Percentiles rank a stretch among this genome's conserved stretches.
These are phyloP conservation scores for Beaufortia kweichowensis DNA, from an alignment of 2,113 vertebrate species.

Conservation along the genomic window DNA sequence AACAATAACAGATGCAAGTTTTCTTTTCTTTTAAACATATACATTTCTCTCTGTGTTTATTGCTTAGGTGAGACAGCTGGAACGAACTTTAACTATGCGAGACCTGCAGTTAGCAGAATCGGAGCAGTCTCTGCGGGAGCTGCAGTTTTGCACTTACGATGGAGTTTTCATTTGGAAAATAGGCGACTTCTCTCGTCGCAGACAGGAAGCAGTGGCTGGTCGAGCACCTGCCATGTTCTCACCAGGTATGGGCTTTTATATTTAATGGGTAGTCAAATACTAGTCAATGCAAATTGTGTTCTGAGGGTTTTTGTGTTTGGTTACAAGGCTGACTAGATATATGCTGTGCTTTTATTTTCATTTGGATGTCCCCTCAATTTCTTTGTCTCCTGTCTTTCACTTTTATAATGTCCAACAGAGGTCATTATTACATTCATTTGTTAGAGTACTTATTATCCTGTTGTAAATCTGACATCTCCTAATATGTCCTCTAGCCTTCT, in stretches of 20 bases:
- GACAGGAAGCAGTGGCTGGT: slow-evolving; percentile 89
- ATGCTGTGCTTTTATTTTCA: background rate
- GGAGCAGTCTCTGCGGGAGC: slow-evolving; percentile 83
- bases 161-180: slow-evolving; percentile 97
- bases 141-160: slow-evolving; percentile 88
- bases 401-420: background rate
- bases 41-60: background rate
- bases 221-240: slow-evolving; percentile 95
- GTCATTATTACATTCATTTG: no score
- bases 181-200: slow-evolving; percentile 86
- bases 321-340: no score
- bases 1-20: no score
- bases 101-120: slow-evolving; percentile 89
- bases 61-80: slow-evolving; percentile 89
- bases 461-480: background rate
- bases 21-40: no score
- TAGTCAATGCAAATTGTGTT: background rate
- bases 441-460: no score
- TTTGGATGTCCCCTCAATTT: background rate
- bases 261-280: background rate
- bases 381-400: background rate
- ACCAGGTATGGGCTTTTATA: slow-evolving; percentile 77
- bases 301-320: background rate
- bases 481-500: slow-evolving; percentile 73
- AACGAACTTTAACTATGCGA: slow-evolving; percentile 87